Conservation (phyloP, 2,888 invertebrate species). For the Agrotis puta region DNA sequence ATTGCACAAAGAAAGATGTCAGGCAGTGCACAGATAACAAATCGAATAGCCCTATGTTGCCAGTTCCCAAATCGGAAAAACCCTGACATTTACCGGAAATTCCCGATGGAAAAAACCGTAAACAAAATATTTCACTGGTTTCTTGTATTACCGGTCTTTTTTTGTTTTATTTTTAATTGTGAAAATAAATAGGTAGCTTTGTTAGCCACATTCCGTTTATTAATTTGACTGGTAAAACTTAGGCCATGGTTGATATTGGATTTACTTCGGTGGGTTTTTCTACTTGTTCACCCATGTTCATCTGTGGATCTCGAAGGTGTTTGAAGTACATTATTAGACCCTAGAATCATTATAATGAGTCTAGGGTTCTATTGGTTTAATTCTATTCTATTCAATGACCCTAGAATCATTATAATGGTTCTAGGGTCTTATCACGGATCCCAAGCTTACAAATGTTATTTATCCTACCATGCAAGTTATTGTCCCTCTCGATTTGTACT, state of each 20-base stretch:
- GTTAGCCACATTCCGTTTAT: neutral
- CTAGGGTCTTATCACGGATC: neutral
- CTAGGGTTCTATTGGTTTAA: no score
- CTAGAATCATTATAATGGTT: no score
- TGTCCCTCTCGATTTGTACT: neutral
- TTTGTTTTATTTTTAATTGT: neutral
- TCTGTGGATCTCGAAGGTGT: neutral
- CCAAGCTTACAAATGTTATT: neutral
- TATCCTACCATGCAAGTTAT: neutral
- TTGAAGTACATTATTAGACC: no score
- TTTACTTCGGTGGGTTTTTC: neutral
- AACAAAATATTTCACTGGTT: neutral
- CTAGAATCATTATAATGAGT: no score
- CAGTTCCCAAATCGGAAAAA: constrained; percentile 29
- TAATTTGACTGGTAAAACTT: neutral
- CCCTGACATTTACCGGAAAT: constrained; percentile 17
- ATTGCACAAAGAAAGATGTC: constrained; percentile 87
- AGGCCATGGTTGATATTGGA: neutral
- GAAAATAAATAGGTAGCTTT: neutral
- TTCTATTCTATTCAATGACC: no score
- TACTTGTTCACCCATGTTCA: neutral
- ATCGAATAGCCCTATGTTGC: constrained; percentile 57
- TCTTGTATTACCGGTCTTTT: neutral
- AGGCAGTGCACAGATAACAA: constrained; percentile 75
- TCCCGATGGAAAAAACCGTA: constrained; percentile 22